Evolutionary conservation across 1,140 invertebrate species (phyloP), one percentile per base, ranked within the genome.

Genomic region (Drosophila fuyamai): DNA sequence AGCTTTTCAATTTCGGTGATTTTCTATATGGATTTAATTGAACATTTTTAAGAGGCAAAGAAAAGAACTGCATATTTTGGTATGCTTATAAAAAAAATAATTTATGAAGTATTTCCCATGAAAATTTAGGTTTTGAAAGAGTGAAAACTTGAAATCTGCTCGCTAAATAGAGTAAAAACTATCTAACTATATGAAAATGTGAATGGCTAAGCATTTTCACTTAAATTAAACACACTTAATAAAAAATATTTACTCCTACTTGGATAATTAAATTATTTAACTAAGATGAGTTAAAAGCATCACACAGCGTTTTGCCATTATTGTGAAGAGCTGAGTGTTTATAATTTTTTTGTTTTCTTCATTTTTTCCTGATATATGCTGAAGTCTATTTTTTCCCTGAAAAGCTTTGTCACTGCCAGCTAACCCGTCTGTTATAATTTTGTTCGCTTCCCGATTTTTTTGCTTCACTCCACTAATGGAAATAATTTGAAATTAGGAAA

Each of bases 401-500:
- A 23, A 54, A 8, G 51, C 12, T 8, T 54, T 54, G 51, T 36
- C 32, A 54, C 35, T 38, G 50, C 14, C 18, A 10, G 18, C 18
- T 35, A 43, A 41, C 40, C n/a, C 53, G 27, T 35, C 35, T 4
- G 32, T 16, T 40, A 8, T 29, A 9, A 7, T 18, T 60, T 60
- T 59, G 35, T 29, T 29, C 1, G n/a, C 13, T n/a, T 14, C 10
- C 0, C 36, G 4, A 9, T 12, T 60, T 35, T 51, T 14, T 13
- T 38, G 51, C 41, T 43, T 44, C 29, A 32, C 65, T 66, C 46
- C n/a, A 48, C 44, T 58, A 71, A 71, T 71, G 67, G 67, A 73
- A 73, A 73, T 73, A 73, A 73, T 73, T 73, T 61, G 55, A 73
- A 73, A 73, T 61, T 73, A 73, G 55, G 47, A 73, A 59, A 73